These are phyloP conservation scores for Zosterops pallidus DNA, from an alignment of 2,113 vertebrate species.

Conservation along the genomic window DNA sequence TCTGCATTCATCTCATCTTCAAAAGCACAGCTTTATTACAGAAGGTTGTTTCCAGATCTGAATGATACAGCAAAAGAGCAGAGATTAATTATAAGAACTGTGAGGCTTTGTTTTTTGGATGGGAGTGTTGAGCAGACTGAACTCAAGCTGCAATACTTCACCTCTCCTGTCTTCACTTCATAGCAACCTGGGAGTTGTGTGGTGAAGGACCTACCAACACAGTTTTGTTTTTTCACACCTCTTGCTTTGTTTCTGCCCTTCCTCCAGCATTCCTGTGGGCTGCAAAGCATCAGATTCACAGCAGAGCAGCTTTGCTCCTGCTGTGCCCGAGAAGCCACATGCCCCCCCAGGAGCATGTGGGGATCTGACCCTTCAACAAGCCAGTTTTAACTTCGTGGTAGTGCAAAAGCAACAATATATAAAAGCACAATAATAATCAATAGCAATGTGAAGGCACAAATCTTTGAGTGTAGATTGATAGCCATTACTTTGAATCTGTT, in stretches of 20 bases:
- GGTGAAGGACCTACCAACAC: neutral
- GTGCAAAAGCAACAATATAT: neutral
- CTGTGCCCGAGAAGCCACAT: neutral
- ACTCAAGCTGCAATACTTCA: neutral
- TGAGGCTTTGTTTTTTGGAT: neutral
- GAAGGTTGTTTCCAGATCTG: constrained; percentile 16
- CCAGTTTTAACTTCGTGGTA: neutral
- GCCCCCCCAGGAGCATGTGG: fast-evolving
- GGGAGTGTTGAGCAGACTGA: neutral
- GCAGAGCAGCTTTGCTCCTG: neutral
- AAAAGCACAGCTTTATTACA: constrained; percentile 6
- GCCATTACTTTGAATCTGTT: neutral
- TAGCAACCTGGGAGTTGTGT: neutral
- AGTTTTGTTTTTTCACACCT: neutral
- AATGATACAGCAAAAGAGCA: constrained; percentile 30
- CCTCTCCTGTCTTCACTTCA: neutral
- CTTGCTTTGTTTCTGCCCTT: neutral
- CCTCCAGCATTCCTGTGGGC: neutral
- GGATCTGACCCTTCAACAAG: neutral
- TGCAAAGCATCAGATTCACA: neutral
- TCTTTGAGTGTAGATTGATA: neutral
- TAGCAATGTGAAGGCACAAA: neutral
- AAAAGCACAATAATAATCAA: neutral
- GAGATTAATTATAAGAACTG: neutral
- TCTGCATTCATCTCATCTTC: constrained; percentile 30